Evolutionary conservation across 2,888 invertebrate species (phyloP), one percentile per base, ranked within the genome.

Genomic region (Folsomia manolachei): DNA sequence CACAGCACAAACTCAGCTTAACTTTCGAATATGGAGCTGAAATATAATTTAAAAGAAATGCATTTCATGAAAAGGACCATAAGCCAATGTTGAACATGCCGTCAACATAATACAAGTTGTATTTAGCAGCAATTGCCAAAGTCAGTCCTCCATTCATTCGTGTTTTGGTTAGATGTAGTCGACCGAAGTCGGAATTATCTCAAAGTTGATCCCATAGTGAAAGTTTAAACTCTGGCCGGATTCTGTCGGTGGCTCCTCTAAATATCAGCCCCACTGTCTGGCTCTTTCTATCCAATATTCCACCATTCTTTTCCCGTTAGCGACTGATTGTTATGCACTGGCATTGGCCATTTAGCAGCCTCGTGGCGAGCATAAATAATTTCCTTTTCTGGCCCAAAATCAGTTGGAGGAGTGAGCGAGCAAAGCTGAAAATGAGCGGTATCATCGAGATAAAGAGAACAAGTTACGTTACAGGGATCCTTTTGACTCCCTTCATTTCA

Each of bases 271-370:
- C 23, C 7, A 4, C 4, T 60, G 9, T 60, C 60, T 21, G 60
- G 23, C 60, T 7, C 9, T n/a, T 19, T 4, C 60, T 21, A 60
- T 60, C 7, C 19, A 60, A 21, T 21, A 19, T 60, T 60, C 60
- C 60, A 11, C 56, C 56, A 62, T 23, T 23, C 62, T 24, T 23
- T 23, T 24, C 21, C 25, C 21, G 24, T 62, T 25, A 23, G 62
- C 62, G 14, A 60, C 21, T 62, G 21, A 62, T 62, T 62, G 62
- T 24, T 62, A 62, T 62, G 62, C 62, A 62, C 62, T 62, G 14
- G 62, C 19, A 23, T 24, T 62, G 62, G 62, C 62, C 24, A 62
- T 62, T 62, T 62, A 62, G 62, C 62, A 62, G 62, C 62, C 62
- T 62, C 62, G 62, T 62, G 62, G 14, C 62, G 24, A 24, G 62